Evolutionary conservation across 1,140 invertebrate species (phyloP).

Genomic region (Heliconius himera): DNA sequence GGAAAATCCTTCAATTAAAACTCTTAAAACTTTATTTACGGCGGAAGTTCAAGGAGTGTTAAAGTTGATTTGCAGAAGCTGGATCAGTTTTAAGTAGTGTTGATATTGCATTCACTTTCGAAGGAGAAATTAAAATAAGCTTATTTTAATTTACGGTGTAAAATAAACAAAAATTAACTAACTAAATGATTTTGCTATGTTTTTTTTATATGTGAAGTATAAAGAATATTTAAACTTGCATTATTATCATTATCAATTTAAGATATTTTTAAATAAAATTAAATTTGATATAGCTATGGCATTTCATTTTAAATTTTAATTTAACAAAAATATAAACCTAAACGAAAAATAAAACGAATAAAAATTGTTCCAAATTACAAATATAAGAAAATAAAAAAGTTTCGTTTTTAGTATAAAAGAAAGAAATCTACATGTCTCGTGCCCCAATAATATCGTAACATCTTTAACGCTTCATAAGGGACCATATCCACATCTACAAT

Average conservation of each 20-base stretch:
- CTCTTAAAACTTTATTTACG: constrained; percentile 25
- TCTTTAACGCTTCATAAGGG: constrained; percentile 31
- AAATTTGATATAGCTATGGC: too few species aligned
- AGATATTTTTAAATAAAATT: too few species aligned
- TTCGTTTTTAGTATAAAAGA: constrained; percentile 29
- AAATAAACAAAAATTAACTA: too few species aligned
- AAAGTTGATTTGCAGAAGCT: constrained; percentile 23
- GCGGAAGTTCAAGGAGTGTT: constrained; percentile 28
- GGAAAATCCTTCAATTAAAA: constrained; percentile 45
- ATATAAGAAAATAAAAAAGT: constrained; percentile 19
- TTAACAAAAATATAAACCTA: too few species aligned
- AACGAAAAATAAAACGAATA: too few species aligned
- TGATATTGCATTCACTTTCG: neutral
- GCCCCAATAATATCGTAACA: constrained; percentile 32
- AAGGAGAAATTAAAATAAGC: neutral
- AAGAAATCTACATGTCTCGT: constrained; percentile 44
- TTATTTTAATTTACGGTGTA: neutral
- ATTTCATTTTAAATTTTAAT: too few species aligned
- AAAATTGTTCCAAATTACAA: constrained; percentile 6
- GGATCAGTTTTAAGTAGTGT: neutral
- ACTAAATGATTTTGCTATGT: too few species aligned
- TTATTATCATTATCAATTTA: too few species aligned
- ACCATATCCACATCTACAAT: constrained; percentile 36
- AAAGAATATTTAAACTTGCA: too few species aligned
- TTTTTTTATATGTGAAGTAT: too few species aligned